Base-by-base conservation (phyloP, 1,140 invertebrate species). In the Patella vulgata region DNA sequence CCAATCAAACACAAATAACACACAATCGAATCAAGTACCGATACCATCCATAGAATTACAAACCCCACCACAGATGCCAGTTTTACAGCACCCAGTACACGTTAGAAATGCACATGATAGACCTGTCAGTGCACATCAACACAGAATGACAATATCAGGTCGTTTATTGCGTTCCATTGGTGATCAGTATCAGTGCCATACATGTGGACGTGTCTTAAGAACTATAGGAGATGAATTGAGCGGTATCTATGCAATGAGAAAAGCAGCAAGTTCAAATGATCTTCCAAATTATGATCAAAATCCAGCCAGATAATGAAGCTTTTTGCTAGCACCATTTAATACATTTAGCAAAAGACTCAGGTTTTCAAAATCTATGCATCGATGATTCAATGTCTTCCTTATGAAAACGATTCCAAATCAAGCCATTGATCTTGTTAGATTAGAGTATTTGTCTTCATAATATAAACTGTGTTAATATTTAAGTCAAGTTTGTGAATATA, bases 201-300 rank as follows among this genome's bases (percentile, higher is more conserved):
- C 61, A 12, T 71, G 70, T 59, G 74, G 74, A 14, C 43, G 58
- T 21, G 53, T 65, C 43, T 59, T 73, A 12, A 42, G 66, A 40
- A 66, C 47, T 42, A 68, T 76, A 48, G 74, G 66, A 27, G 74
- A 76, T 59, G 59, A 71, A 42, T 42, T 66, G 54, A 23, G 23
- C 53, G 30, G 60, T 51, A 57, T 71, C 61, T 59, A 59, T 56
- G 36, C 52, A 12, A 55, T 68, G 11, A 23, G 58, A 27, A 52
- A 46, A 36, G 61, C 53, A 6, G 21, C 63, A 0, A 68, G 66
- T 56, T 31, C 50, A 17, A 28, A 44, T 33, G 50, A 68, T 39
- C 31, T 67, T 19, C n/a, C 40, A 8, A 23, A 42, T 1, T 19
- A 12, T 47, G 33, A 36, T 36, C n/a, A n/a, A n/a, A n/a, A n/a